Base-by-base conservation (phyloP, 1,140 invertebrate genomes). In the Nephila pilipes region DNA sequence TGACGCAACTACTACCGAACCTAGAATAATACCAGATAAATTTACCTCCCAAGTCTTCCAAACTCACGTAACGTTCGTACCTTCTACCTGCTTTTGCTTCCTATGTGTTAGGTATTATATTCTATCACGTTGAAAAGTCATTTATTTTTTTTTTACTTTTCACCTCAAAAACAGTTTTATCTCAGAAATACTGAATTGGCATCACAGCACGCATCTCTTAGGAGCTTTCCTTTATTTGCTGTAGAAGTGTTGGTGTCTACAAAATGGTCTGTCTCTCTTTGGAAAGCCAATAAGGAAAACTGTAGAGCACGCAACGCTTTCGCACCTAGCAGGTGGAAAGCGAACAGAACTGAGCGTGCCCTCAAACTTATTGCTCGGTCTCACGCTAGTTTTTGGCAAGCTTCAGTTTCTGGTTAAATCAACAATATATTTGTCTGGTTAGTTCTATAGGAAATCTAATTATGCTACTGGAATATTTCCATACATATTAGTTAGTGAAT, bases 251-350 rank as follows among this genome's bases (percentile, higher is more conserved):
- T 54, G 83, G 46, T 57, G 55, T 54, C 46, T 14, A 22, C 36
- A 38, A 38, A 6, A 85, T 12, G 38, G 18, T n/a, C 16, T 18
- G 8, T 20, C 54, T 25, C 29, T 54, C 80, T 2, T 14, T 16
- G 3, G n/a, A 85, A 85, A 85, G 83, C 55, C 83, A 85, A 85
- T 85, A 85, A 46, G 54, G 1, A 58, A 85, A 25, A 16, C 46
- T 85, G 29, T 60, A 20, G 57, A 8, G 29, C 83, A 85, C 83
- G 83, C 83, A 29, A 85, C n/a, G 46, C 16, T 29, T 85, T 60
- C 83, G 83, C 83, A 85, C 83, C 57, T 32, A 29, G 18, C 83
- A 55, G 80, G 54, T 54, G 80, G 80, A 83, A 83, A 83, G 54
- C 22, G 54, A 83, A 57, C 54, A 25, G n/a, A 83, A 54, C 80